Evolutionary conservation across 2,888 invertebrate genomes (phyloP), one percentile per base, ranked within the genome.

Genomic region (Pristionchus fissidentatus): DNA sequence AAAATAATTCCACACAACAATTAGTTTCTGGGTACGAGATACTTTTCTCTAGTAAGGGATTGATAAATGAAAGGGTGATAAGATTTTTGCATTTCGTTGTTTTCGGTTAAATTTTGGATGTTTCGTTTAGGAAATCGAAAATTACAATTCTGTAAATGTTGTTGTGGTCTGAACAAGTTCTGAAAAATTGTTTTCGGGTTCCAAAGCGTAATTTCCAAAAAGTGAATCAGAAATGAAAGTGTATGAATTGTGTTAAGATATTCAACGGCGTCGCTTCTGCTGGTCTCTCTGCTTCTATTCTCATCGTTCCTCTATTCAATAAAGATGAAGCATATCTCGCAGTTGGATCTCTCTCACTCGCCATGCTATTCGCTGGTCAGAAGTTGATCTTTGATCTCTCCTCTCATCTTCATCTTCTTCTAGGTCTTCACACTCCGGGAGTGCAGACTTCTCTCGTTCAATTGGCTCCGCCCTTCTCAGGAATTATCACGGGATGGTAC

Each of bases 391-490:
- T 22, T 10, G 1, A 22, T 22, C 8, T 52, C 1, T 19, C n/a
- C n/a, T 32, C 35, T 41, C 32, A 22, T 66, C 38, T 57, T 10
- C n/a, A n/a, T 26, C 41, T 3, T n/a, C 22, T 83, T 84, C 29
- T 52, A 89, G 89, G 89, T 7, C 86, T 91, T 52, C 91, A 91
- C 85, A 91, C 91, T 0, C 91, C 91, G 5, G 91, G 91, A 38
- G 90, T 90, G 10, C 89, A 89, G 66, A 91, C 91, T 3, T 89
- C 91, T 10, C 87, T 91, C 73, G 89, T 91, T 3, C 91, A 91
- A 84, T 84, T 91, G 41, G 91, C 91, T 10, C 91, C 91, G 3
- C 89, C 91, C 10, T 90, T 90, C 84, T 91, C 91, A 8, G 91
- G 91, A 62, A 88, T 91, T n/a, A 88, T 91, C 62, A 91, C 91